Conservation (phyloP, 1,140 invertebrate species). For the Venturia canescens region DNA sequence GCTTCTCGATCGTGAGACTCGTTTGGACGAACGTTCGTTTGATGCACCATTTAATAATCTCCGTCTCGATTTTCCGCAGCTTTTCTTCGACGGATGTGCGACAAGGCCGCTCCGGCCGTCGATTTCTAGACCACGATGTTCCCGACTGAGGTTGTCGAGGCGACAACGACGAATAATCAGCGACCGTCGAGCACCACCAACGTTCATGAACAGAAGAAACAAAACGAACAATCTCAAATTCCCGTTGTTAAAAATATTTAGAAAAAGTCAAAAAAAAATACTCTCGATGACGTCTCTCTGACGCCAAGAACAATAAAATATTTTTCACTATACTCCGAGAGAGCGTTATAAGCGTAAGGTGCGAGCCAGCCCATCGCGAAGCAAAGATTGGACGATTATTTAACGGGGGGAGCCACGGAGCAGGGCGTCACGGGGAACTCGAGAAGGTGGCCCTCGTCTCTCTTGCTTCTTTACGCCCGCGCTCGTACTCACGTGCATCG, state of each 20-base stretch:
- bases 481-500: neutral
- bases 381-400: no score
- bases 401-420: neutral
- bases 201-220: neutral
- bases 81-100: slow-evolving; percentile 85
- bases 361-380: neutral
- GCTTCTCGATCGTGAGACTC: no score
- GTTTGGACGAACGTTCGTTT: neutral
- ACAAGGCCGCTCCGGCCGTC: slow-evolving; percentile 71
- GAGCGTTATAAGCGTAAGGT: neutral
- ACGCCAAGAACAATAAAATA: no score
- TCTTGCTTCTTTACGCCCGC: neutral
- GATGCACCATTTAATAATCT: neutral
- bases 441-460: neutral
- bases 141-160: slow-evolving; percentile 45
- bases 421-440: neutral
- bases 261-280: no score
- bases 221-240: slow-evolving; percentile 45
- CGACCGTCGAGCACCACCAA: neutral
- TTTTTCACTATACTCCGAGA: neutral
- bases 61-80: slow-evolving; percentile 74
- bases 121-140: slow-evolving; percentile 56
- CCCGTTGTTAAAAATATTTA: no score
- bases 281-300: no score
- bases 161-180: slow-evolving; percentile 43